phyloP scores from a whole-genome alignment of 1,140 invertebrate genomes.

The Zaprionus inermis region DNA sequence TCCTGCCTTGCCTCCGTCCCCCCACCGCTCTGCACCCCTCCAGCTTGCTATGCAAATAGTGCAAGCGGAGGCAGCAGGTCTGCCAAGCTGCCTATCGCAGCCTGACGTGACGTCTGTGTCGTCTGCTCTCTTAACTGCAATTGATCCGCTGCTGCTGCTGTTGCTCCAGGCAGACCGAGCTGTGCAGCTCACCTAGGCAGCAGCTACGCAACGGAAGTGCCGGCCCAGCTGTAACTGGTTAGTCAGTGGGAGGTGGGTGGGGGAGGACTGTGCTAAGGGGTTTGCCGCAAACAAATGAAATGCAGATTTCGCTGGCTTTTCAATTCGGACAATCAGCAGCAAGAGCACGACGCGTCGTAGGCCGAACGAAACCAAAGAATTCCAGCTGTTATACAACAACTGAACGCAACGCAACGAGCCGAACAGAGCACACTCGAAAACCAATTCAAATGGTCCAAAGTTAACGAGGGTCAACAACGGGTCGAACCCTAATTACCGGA shows the following conservation, averaged over 20 bases:
- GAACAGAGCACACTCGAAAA: background rate
- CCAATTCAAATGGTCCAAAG: slow-evolving; percentile 34
- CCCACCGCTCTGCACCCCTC: too few relatives aligned
- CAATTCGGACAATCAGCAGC: slow-evolving; percentile 33
- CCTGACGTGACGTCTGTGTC: slow-evolving; percentile 26
- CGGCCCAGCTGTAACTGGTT: slow-evolving; percentile 35
- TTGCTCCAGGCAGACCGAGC: background rate
- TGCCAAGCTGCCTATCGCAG: slow-evolving; percentile 11
- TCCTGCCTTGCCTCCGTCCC: background rate
- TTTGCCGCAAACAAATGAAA: slow-evolving; percentile 25
- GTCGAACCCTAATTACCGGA: slow-evolving; percentile 27
- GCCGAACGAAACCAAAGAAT: slow-evolving; percentile 23
- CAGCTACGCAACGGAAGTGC: slow-evolving; percentile 28
- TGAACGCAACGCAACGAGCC: background rate
- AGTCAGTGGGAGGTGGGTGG: too few relatives aligned
- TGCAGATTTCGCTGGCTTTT: slow-evolving; percentile 42
- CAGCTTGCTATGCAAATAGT: slow-evolving; percentile 44
- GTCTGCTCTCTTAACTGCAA: slow-evolving; percentile 25
- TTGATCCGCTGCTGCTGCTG: slow-evolving; percentile 15
- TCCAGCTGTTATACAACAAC: slow-evolving; percentile 7
- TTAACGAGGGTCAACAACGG: slow-evolving; percentile 36
- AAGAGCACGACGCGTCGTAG: slow-evolving; percentile 6
- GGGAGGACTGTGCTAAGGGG: too few relatives aligned
- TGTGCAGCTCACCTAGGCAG: slow-evolving; percentile 10
- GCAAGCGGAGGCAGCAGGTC: slow-evolving; percentile 59